Percentiles rank a stretch among this genome's conserved stretches.
Conservation (phyloP, 2,888 invertebrate genomes). For the Bimastos eiseni region DNA sequence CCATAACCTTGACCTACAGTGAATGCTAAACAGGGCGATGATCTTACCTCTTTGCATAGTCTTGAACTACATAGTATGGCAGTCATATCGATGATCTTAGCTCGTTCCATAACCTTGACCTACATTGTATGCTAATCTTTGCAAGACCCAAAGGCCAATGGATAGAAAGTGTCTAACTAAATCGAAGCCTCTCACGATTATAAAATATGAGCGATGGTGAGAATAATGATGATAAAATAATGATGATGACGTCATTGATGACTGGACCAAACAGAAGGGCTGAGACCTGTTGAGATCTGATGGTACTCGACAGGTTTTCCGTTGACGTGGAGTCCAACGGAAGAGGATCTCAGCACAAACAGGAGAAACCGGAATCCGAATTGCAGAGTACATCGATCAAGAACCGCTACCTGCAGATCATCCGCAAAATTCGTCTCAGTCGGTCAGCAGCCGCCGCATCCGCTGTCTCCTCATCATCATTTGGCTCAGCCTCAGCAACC, state of each 20-base stretch:
- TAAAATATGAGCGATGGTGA: no score
- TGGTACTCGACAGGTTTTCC: not conserved
- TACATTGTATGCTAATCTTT: no score
- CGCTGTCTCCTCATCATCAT: not conserved
- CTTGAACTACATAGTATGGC: no score
- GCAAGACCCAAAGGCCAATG: not conserved
- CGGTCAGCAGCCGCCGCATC: not conserved
- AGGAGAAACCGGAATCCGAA: not conserved
- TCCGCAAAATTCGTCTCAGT: constrained; percentile 22
- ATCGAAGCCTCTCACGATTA: no score
- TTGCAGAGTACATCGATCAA: not conserved
- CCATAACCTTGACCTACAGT: not conserved
- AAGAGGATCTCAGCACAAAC: not conserved
- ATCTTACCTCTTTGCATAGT: no score
- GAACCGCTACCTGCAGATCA: not conserved
- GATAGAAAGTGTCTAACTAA: not conserved
- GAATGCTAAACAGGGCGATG: no score
- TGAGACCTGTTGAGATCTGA: no score
- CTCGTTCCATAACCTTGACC: no score
- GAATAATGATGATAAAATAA: no score
- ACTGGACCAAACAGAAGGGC: no score
- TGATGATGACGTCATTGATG: no score
- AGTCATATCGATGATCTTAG: no score
- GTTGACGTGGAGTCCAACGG: constrained; percentile 7
- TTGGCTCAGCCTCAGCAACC: not conserved